Evolutionary conservation across 2,113 vertebrate species (phyloP).

Genomic region (Pseudonaja textilis): DNA sequence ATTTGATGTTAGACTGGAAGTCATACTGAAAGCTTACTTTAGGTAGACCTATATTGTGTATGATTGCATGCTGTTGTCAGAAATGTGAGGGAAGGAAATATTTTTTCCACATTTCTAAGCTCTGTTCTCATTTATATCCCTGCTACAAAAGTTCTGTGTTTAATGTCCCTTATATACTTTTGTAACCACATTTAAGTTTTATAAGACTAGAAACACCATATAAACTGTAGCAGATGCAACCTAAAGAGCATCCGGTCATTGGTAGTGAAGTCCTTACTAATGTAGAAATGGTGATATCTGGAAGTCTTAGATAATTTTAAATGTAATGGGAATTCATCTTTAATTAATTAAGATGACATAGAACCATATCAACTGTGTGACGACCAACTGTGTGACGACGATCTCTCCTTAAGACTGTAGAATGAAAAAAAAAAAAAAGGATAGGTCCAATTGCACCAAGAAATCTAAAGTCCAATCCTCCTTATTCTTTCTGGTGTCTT

Average conservation of each 20-base stretch:
- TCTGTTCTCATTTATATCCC: neutral
- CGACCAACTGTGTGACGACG: conserved; percentile 1
- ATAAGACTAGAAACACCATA: neutral
- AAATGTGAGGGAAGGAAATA: neutral
- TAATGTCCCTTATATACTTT: neutral
- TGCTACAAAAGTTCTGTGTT: neutral
- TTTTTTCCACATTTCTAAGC: neutral
- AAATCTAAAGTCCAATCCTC: neutral
- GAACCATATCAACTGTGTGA: neutral
- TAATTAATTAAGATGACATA: conserved; percentile 40
- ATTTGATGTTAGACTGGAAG: neutral
- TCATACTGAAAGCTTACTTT: neutral
- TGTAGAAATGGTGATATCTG: conserved; percentile 25
- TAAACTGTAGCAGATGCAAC: neutral
- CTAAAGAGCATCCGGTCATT: neutral
- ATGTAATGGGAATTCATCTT: neutral
- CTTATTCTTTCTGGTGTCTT: neutral
- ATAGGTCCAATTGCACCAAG: neutral
- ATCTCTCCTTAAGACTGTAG: conserved; percentile 2
- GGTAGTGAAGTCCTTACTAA: conserved; percentile 30
- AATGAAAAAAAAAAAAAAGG: neutral
- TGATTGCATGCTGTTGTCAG: neutral
- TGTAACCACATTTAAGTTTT: neutral
- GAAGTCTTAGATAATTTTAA: neutral
- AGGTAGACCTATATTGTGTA: neutral